Conservation (phyloP, 2,113 vertebrate genomes). For the Thryonomys swinderianus region DNA sequence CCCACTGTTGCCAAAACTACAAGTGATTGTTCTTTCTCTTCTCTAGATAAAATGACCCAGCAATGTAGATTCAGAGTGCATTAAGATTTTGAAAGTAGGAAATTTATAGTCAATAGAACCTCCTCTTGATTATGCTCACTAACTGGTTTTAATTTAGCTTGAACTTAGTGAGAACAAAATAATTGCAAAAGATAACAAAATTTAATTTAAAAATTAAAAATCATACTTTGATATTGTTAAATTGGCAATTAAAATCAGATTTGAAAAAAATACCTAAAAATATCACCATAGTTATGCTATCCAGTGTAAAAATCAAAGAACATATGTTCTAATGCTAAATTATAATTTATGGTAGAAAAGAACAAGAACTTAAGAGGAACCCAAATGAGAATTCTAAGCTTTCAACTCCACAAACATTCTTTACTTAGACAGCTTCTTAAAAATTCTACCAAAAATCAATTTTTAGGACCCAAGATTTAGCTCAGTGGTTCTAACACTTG, state of each 20-base stretch:
- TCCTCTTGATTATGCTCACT: neutral
- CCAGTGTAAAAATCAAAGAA: slow-evolving; percentile 1
- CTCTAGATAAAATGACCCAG: slow-evolving; percentile 4
- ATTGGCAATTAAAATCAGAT: slow-evolving; percentile 2
- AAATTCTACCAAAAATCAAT: neutral
- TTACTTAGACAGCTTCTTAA: neutral
- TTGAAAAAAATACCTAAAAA: neutral
- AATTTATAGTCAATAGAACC: neutral
- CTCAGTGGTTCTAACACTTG: too few relatives aligned
- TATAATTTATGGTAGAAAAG: neutral
- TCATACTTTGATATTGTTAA: neutral
- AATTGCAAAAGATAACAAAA: slow-evolving; percentile 21
- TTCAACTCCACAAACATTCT: neutral
- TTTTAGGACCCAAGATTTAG: too few relatives aligned
- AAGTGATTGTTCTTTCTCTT: slow-evolving; percentile 17
- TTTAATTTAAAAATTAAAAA: neutral
- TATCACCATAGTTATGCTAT: neutral
- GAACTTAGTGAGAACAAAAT: slow-evolving; percentile 4
- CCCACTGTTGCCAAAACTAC: neutral
- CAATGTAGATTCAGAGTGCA: neutral
- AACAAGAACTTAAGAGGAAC: neutral
- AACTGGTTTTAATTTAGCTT: slow-evolving; percentile 43
- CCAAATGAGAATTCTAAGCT: slow-evolving; percentile 28
- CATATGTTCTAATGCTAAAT: neutral
- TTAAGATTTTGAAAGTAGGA: slow-evolving; percentile 18